phyloP scores from a whole-genome alignment of 2,113 vertebrate species.

The human (Homo sapiens) region DNA sequence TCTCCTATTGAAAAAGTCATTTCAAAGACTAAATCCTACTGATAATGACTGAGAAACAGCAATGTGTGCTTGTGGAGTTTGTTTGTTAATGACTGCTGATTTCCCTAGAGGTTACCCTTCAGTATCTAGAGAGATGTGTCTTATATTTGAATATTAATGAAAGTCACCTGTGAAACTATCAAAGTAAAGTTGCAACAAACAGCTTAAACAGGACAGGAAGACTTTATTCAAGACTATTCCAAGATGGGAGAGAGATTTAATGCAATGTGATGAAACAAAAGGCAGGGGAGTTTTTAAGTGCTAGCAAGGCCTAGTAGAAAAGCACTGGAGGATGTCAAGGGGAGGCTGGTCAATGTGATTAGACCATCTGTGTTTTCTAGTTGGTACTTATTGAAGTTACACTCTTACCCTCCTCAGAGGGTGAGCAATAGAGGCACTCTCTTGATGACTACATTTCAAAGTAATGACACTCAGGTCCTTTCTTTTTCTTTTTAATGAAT shows the following conservation, averaged over 20 bases:
- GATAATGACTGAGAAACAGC: background rate
- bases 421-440: background rate
- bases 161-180: background rate
- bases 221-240: background rate
- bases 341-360: background rate
- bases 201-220: background rate
- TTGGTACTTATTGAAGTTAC: background rate
- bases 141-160: background rate
- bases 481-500: background rate
- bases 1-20: background rate
- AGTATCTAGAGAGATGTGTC: background rate
- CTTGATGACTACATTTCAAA: background rate
- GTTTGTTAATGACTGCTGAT: background rate
- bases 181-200: background rate
- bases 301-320: background rate
- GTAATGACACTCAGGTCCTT: background rate
- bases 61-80: background rate
- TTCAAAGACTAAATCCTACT: background rate
- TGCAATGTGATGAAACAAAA: background rate
- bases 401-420: background rate
- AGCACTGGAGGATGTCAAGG: background rate
- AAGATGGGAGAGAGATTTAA: background rate
- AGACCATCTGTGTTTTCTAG: background rate
- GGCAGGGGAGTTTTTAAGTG: background rate
- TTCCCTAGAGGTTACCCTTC: background rate